Conservation (phyloP, 2,888 invertebrate genomes). For the Cataglyphis rosenhaueri region DNA sequence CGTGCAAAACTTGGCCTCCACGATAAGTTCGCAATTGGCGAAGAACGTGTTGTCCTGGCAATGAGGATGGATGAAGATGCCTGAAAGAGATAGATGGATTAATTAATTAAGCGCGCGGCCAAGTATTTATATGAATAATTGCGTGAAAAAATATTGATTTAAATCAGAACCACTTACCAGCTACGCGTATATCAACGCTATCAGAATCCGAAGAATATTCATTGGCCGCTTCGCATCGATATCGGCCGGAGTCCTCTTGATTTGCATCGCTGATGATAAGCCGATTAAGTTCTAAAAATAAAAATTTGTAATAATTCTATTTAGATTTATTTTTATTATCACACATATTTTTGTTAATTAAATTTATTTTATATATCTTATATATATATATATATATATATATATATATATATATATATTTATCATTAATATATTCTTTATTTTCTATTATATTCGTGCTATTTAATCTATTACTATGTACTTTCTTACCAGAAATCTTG, state of each 20-base stretch:
- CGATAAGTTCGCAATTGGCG: slow-evolving; percentile 96
- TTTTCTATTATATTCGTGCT: neutral
- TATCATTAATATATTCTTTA: neutral
- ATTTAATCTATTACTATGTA: neutral
- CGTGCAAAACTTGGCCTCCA: slow-evolving; percentile 93
- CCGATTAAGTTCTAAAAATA: slow-evolving; percentile 88
- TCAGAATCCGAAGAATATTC: slow-evolving; percentile 89
- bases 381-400: neutral
- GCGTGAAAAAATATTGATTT: neutral
- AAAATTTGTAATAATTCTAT: slow-evolving; percentile 29
- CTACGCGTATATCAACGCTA: slow-evolving; percentile 89
- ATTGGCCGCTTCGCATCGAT: slow-evolving; percentile 94
- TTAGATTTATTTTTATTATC: neutral
- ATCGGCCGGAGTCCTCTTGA: slow-evolving; percentile 91
- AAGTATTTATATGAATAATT: neutral
- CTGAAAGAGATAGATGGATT: slow-evolving; percentile 85
- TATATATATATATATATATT: neutral
- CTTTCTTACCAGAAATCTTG: slow-evolving; percentile 88
- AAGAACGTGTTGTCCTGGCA: slow-evolving; percentile 96
- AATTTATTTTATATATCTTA: neutral
- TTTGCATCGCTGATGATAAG: slow-evolving; percentile 89
- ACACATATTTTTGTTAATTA: neutral
- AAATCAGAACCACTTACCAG: slow-evolving; percentile 88
- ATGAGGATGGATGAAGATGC: slow-evolving; percentile 90
- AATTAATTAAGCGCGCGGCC: neutral